Evolutionary conservation across 2,113 vertebrate genomes (phyloP), one percentile per base, ranked within the genome.

Genomic region (Rhinichthys klamathensis): DNA sequence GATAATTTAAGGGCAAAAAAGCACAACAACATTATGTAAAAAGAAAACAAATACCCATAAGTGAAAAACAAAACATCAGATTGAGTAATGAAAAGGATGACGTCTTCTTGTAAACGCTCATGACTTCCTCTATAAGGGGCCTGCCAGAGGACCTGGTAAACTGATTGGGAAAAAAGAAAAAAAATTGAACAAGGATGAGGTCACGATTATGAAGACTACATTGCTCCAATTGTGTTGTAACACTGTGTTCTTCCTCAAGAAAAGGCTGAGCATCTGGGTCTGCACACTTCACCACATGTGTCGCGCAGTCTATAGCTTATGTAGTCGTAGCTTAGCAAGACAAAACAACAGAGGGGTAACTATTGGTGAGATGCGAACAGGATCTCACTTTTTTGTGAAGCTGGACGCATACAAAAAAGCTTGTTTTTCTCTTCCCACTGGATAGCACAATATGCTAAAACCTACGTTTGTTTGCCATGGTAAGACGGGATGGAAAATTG

Each of bases 101-200:
- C 75, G 76, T 89, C 54, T 85, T 74, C 63, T 63, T 74, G 25
- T 75, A 70, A 83, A 75, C 21, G 65, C 63, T 80, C 60, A 74
- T 56, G 65, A 69, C 82, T 84, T 82, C 56, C 84, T 72, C 72
- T 60, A 56, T 78, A 80, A 73, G 78, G 75, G 85, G 82, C 74
- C 72, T 84, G 58, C 83, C 85, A 90, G 83, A 85, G 79, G 89
- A 80, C 51, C 73, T 74, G 51, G 85, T 88, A 86, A 90, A 84
- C 67, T 69, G 38, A 76, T 74, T 13, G 18, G 44, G 73, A 58
- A 23, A 46, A 44, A 44, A n/a, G n/a, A n/a, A n/a, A 9, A 44
- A 44, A 46, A 46, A 8, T 7, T 2, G 1, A 65, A 23, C 63
- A 86, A 46, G 84, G 70, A 86, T 89, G 88, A 90, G 69, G 85